Percentiles rank a stretch among this genome's conserved stretches.
phyloP scores from a whole-genome alignment of 2,888 invertebrate genomes.

The Tineola bisselliella region DNA sequence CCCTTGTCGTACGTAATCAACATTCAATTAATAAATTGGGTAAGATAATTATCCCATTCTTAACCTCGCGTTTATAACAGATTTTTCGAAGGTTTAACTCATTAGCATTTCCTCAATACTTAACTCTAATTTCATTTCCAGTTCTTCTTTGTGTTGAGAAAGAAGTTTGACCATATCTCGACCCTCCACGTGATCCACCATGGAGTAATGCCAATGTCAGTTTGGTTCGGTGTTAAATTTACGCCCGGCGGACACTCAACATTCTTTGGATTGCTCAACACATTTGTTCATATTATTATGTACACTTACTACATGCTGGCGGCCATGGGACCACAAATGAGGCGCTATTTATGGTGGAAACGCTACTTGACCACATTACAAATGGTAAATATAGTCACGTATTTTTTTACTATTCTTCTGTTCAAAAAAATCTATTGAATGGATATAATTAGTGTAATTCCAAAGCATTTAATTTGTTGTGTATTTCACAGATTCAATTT shows the following conservation, averaged over 20 bases:
- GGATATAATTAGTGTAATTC: no score
- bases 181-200: constrained; percentile 96
- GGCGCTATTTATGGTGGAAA: constrained; percentile 95
- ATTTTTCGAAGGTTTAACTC: no score
- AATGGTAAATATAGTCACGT: constrained; percentile 72
- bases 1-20: not conserved
- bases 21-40: not conserved
- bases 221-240: constrained; percentile 97
- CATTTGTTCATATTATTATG: constrained; percentile 97
- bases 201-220: constrained; percentile 96
- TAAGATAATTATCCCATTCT: not conserved
- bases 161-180: constrained; percentile 93
- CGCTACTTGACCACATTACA: constrained; percentile 91
- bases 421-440: no score
- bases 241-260: constrained; percentile 97
- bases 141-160: constrained; percentile 94
- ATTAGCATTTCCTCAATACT: no score
- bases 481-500: constrained; percentile 89
- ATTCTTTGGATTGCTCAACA: constrained; percentile 93
- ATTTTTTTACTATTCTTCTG: no score
- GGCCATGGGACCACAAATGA: constrained; percentile 87
- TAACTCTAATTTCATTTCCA: constrained; percentile 33
- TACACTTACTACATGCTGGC: constrained; percentile 93
- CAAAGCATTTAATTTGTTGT: no score
- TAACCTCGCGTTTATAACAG: not conserved